These are phyloP conservation scores for Parnassius glacialis DNA, from an alignment of 2,888 invertebrate genomes.

Conservation along the genomic window DNA sequence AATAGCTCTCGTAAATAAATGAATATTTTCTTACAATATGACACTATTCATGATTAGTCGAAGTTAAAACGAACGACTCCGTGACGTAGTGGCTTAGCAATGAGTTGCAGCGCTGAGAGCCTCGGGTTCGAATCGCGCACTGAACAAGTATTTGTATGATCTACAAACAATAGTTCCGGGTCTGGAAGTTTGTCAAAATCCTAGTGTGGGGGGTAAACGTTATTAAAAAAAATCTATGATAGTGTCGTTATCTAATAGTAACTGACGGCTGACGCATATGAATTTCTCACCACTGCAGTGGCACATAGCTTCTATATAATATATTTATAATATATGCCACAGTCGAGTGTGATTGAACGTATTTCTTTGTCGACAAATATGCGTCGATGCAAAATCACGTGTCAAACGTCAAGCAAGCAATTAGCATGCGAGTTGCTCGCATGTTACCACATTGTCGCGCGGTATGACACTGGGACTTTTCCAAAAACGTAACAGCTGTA, in stretches of 20 bases:
- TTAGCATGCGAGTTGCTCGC: constrained; percentile 19
- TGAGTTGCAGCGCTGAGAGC: too few species aligned
- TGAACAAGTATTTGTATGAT: too few species aligned
- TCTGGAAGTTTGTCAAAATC: too few species aligned
- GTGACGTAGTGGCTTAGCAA: too few species aligned
- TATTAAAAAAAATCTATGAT: neutral
- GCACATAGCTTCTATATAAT: neutral
- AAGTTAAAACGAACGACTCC: too few species aligned
- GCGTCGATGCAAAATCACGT: constrained; percentile 19
- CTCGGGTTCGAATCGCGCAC: too few species aligned
- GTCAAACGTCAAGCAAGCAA: constrained; percentile 18
- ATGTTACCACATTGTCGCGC: constrained; percentile 19
- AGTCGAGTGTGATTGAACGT: constrained; percentile 1
- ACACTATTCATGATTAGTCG: neutral
- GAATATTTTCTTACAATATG: neutral
- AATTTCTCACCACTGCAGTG: constrained; percentile 12
- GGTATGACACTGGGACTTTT: constrained; percentile 14
- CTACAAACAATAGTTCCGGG: too few species aligned
- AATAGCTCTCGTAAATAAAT: neutral
- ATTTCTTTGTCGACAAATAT: constrained; percentile 22
- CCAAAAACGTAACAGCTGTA: constrained; percentile 22
- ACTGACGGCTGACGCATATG: constrained; percentile 6
- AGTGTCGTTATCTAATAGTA: neutral
- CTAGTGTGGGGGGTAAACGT: too few species aligned
- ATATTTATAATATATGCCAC: constrained; percentile 1